Evolutionary conservation across 2,797 vertebrate genomes (phyloP).

Genomic region (Mus caroli): DNA sequence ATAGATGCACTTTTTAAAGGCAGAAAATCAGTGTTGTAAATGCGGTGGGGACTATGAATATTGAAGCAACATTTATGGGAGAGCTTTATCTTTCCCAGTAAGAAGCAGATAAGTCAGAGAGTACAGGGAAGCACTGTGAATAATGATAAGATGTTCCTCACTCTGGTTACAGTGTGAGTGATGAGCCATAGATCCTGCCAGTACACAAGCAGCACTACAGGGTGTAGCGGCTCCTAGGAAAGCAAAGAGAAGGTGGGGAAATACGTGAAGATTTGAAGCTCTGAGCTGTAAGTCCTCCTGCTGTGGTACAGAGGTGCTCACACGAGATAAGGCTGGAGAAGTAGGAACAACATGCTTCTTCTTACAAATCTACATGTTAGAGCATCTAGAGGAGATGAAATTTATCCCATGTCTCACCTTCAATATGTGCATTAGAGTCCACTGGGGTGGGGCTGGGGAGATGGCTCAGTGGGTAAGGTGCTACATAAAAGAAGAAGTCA

Average conservation of each 20-base stretch:
- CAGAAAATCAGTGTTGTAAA: not conserved
- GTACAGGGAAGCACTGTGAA: not conserved
- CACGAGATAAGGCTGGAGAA: not conserved
- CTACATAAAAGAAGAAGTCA: not conserved
- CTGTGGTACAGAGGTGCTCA: not conserved
- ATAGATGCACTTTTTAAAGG: not conserved
- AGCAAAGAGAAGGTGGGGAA: conserved; percentile 28
- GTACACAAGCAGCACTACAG: not conserved
- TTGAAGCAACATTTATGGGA: not conserved
- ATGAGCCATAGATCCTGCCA: not conserved
- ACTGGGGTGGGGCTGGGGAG: not conserved
- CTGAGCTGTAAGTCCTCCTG: not conserved
- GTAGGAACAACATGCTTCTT: not conserved
- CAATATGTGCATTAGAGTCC: not conserved
- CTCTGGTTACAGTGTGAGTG: not conserved
- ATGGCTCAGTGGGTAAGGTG: not conserved
- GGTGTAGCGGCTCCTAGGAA: not conserved
- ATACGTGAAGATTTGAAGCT: not conserved
- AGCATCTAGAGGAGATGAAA: not conserved
- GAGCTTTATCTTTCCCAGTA: not conserved
- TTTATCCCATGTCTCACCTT: not conserved
- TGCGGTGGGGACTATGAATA: not conserved
- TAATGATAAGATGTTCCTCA: not conserved
- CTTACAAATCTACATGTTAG: not conserved
- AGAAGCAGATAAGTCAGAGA: not conserved